These are phyloP conservation scores for Salvator merianae DNA, from an alignment of 2,113 vertebrate species.

Conservation along the genomic window DNA sequence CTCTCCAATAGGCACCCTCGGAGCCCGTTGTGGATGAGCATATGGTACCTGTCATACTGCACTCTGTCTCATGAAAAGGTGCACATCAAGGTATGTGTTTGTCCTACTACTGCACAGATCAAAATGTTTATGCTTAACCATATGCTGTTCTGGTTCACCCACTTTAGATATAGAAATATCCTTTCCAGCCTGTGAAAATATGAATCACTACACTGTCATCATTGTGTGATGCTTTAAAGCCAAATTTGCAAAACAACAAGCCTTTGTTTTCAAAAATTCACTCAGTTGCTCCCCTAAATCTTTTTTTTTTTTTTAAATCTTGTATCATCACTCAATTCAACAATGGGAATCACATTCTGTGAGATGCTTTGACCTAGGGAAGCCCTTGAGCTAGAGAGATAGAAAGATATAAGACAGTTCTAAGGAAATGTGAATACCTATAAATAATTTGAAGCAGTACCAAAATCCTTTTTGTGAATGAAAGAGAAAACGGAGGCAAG, in stretches of 20 bases:
- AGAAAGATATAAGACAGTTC: not conserved
- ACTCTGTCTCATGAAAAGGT: not conserved
- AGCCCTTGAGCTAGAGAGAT: not conserved
- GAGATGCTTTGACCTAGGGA: not conserved
- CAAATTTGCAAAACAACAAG: not conserved
- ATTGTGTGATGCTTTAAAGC: not conserved
- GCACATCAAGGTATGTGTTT: not conserved
- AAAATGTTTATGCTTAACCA: not conserved
- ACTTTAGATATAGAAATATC: not conserved
- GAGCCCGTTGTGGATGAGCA: too few species aligned
- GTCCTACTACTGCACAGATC: not conserved
- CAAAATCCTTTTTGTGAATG: not conserved
- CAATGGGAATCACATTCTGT: not conserved
- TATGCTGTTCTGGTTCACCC: not conserved
- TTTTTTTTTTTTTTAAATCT: not conserved
- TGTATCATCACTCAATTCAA: not conserved
- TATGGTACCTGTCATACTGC: not conserved
- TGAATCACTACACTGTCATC: not conserved
- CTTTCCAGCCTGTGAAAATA: not conserved
- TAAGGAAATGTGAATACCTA: fast-evolving
- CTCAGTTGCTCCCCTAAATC: not conserved
- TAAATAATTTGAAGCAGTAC: conserved; percentile 14
- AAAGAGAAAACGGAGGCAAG: conserved; percentile 1
- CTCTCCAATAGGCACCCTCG: too few species aligned
- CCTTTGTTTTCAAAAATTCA: not conserved